These are phyloP conservation scores for Minunthozetes semirufus DNA, from an alignment of 2,888 invertebrate species.

Conservation along the genomic window DNA sequence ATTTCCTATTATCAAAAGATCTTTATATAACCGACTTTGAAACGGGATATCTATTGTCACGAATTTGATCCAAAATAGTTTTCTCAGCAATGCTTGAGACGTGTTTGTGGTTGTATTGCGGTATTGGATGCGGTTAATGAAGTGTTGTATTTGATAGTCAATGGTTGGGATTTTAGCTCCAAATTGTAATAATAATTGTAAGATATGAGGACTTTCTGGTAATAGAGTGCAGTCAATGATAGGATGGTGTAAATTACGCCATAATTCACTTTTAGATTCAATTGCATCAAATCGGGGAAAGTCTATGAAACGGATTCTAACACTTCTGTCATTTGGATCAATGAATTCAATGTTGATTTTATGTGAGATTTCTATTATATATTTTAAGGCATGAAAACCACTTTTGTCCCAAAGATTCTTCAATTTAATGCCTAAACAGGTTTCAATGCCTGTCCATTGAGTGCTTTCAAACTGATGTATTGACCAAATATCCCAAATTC, in stretches of 20 bases:
- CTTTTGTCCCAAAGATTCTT: not conserved
- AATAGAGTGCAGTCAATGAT: not conserved
- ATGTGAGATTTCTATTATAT: not conserved
- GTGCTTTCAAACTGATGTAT: not conserved
- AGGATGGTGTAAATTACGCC: not conserved
- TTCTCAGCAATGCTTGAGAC: not conserved
- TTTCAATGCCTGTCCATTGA: not conserved
- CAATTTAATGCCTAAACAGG: not conserved
- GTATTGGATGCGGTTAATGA: not conserved
- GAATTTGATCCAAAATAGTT: conserved; percentile 16
- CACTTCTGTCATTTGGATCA: not conserved
- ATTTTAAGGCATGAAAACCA: conserved; percentile 3
- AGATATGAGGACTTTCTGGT: not conserved
- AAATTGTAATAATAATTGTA: not conserved
- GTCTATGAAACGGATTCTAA: conserved; percentile 17
- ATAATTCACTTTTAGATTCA: conserved; percentile 2
- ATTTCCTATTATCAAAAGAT: not conserved
- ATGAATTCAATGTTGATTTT: not conserved
- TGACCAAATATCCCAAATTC: conserved; percentile 29
- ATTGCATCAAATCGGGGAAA: conserved; percentile 19
- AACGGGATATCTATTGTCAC: not conserved
- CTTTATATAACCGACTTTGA: not conserved
- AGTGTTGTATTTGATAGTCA: not conserved
- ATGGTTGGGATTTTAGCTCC: not conserved
- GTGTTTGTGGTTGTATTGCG: not conserved